Conservation (phyloP, 2,888 invertebrate genomes). For the Abrostola triplasia region DNA sequence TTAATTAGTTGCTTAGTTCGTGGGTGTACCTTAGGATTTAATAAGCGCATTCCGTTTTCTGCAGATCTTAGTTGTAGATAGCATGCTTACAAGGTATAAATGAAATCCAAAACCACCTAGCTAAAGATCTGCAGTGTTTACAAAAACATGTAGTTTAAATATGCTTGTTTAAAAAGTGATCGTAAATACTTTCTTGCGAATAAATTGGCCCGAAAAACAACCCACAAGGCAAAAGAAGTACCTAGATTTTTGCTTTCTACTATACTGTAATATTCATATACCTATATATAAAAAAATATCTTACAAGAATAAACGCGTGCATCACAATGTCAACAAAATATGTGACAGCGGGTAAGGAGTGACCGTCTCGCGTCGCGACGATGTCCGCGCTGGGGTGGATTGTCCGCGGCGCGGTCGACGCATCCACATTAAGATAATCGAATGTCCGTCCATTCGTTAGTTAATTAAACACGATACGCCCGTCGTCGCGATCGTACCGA, state of each 20-base stretch:
- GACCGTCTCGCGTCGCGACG: slow-evolving; percentile 36
- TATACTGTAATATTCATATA: no score
- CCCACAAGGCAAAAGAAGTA: no score
- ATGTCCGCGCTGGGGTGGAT: slow-evolving; percentile 45
- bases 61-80: slow-evolving; percentile 44
- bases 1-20: slow-evolving; percentile 55
- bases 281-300: no score
- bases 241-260: no score
- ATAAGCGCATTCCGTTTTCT: slow-evolving; percentile 52
- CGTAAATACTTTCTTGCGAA: slow-evolving; percentile 18
- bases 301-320: slow-evolving; percentile 22
- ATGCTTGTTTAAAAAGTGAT: no score
- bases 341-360: slow-evolving; percentile 27
- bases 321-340: slow-evolving; percentile 27
- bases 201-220: slow-evolving; percentile 35
- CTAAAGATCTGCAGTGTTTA: slow-evolving; percentile 24
- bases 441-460: slow-evolving; percentile 81
- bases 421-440: slow-evolving; percentile 82
- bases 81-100: slow-evolving; percentile 41
- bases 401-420: slow-evolving; percentile 60
- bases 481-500: slow-evolving; percentile 77
- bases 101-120: slow-evolving; percentile 32
- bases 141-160: neutral
- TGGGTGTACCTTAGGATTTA: slow-evolving; percentile 43
- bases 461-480: slow-evolving; percentile 86